phyloP scores from a whole-genome alignment of 2,113 vertebrate species.

The Platanista minor region DNA sequence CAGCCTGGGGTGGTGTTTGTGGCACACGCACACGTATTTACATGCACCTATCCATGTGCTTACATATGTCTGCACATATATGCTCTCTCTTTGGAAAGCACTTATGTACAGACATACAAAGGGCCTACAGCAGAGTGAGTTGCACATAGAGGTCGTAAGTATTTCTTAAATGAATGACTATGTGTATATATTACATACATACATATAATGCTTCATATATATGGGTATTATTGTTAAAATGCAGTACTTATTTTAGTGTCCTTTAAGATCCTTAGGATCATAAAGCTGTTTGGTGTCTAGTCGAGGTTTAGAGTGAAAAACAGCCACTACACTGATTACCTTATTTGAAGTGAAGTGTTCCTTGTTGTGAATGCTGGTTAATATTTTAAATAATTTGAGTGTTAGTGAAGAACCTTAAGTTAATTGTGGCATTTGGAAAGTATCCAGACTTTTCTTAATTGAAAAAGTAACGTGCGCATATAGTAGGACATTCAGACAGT shows the following conservation, averaged over 20 bases:
- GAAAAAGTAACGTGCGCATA: not conserved
- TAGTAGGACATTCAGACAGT: not conserved
- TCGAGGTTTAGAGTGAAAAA: not conserved
- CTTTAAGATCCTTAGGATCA: not conserved
- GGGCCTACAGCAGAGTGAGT: not conserved
- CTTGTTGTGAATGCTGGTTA: not conserved
- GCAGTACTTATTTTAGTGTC: not conserved
- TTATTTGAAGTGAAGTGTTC: not conserved
- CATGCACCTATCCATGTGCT: not conserved
- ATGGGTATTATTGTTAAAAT: not conserved
- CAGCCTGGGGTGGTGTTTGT: not conserved
- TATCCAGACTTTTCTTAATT: not conserved
- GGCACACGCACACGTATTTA: not conserved
- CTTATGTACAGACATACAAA: not conserved
- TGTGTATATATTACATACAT: not conserved
- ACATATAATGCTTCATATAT: not conserved
- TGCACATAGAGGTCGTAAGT: not conserved
- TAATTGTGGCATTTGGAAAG: constrained; percentile 12
- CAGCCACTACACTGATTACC: not conserved
- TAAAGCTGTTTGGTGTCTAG: not conserved
- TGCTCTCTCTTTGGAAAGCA: not conserved
- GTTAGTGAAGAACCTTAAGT: not conserved
- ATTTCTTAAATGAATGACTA: not conserved
- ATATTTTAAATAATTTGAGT: constrained; percentile 27
- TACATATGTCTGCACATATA: not conserved